Percentiles rank a stretch among this genome's conserved stretches.
phyloP scores from a whole-genome alignment of 1,140 invertebrate genomes.

The Hycleus phaleratus region DNA sequence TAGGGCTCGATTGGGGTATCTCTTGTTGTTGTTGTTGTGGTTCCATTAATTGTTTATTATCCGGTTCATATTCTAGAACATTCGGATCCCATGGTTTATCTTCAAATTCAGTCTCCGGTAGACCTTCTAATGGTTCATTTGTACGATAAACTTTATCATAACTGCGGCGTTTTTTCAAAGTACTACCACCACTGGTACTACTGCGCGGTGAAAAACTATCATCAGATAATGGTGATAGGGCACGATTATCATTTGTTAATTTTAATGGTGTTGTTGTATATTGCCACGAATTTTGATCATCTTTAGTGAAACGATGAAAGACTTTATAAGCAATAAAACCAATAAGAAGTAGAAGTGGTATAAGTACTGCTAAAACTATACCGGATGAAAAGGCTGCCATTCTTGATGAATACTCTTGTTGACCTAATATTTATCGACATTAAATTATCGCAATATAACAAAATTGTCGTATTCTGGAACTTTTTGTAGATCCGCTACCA shows the following conservation, averaged over 20 bases:
- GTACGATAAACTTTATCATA: slow-evolving; percentile 77
- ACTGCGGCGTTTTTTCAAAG: slow-evolving; percentile 53
- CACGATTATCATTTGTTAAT: not conserved
- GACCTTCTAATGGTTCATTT: slow-evolving; percentile 68
- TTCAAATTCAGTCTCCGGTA: slow-evolving; percentile 62
- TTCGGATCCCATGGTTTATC: slow-evolving; percentile 65
- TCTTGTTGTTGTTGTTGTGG: not conserved
- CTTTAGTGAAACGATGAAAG: slow-evolving; percentile 47
- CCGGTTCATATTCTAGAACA: slow-evolving; percentile 20
- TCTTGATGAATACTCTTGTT: slow-evolving; percentile 54
- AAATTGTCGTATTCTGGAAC: too few relatives aligned
- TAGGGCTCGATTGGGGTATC: not conserved
- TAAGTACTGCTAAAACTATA: slow-evolving; percentile 64
- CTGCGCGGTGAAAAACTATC: slow-evolving; percentile 22
- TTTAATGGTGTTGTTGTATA: slow-evolving; percentile 12
- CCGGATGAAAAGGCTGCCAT: slow-evolving; percentile 66
- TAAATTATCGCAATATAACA: too few relatives aligned
- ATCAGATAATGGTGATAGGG: slow-evolving; percentile 11
- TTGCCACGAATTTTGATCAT: slow-evolving; percentile 35
- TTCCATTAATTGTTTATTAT: not conserved
- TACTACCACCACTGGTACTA: slow-evolving; percentile 16
- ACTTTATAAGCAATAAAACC: slow-evolving; percentile 60
- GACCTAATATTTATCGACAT: slow-evolving; percentile 36
- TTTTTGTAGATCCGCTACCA: too few relatives aligned
- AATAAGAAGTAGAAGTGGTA: slow-evolving; percentile 65